Percentiles rank a stretch among this genome's conserved stretches.
Evolutionary conservation across 2,888 invertebrate genomes (phyloP).

Genomic region (Drosophila diplacantha): DNA sequence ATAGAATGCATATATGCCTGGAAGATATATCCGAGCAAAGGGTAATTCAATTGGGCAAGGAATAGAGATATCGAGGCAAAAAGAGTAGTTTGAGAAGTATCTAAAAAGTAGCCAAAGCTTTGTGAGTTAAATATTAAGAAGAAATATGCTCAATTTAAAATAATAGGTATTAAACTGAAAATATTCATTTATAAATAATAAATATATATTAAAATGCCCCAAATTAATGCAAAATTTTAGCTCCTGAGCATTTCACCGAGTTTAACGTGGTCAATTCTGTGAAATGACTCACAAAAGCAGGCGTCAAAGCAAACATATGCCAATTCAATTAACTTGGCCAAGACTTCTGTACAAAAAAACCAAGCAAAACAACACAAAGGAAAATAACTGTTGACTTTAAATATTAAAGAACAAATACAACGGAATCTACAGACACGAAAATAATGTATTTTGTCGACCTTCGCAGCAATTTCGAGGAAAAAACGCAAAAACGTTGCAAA

Average conservation of each 20-base stretch:
- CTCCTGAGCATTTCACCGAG: not conserved
- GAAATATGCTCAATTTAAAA: not conserved
- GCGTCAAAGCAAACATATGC: conserved; percentile 20
- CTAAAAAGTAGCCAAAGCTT: not conserved
- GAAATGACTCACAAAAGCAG: conserved; percentile 23
- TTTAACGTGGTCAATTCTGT: not conserved
- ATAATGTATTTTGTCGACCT: conserved; percentile 47
- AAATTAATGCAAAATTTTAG: not conserved
- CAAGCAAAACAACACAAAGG: conserved; percentile 20
- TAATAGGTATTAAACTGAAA: no score
- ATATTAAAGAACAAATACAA: conserved; percentile 54
- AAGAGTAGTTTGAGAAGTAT: not conserved
- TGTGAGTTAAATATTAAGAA: not conserved
- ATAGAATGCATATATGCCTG: not conserved
- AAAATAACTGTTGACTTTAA: conserved; percentile 36
- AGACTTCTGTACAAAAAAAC: conserved; percentile 29
- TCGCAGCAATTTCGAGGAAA: conserved; percentile 57
- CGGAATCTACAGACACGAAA: conserved; percentile 24
- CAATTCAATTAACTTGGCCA: conserved; percentile 15
- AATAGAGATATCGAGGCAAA: not conserved
- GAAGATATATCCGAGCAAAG: not conserved
- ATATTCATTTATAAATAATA: no score
- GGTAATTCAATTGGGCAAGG: conserved; percentile 8
- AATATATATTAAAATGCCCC: no score
- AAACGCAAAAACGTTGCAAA: conserved; percentile 54